Conservation (phyloP, 2,888 invertebrate species). For the Panzeria rudis region DNA sequence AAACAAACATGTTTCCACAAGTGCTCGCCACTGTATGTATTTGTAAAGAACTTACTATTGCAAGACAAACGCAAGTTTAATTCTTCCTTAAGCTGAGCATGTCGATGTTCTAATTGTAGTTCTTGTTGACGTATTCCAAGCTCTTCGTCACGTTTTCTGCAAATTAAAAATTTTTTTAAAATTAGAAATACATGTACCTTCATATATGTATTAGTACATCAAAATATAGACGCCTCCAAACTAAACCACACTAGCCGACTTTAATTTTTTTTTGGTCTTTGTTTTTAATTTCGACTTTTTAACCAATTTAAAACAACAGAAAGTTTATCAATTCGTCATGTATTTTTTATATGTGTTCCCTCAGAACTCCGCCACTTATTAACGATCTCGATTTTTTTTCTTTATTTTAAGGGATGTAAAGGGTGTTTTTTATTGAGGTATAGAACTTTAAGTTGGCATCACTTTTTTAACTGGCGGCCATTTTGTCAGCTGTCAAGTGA, state of each 20-base stretch:
- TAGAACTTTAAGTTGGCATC: too few relatives aligned
- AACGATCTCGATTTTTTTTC: too few relatives aligned
- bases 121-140: slow-evolving; percentile 91
- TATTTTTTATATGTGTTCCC: too few relatives aligned
- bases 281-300: too few relatives aligned
- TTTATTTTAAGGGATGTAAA: too few relatives aligned
- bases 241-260: background rate
- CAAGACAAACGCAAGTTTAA: slow-evolving; percentile 87
- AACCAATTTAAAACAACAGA: too few relatives aligned
- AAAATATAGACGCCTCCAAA: background rate
- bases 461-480: too few relatives aligned
- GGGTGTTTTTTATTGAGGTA: too few relatives aligned
- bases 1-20: too few relatives aligned
- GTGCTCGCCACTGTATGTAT: background rate
- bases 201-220: background rate
- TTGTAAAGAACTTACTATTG: slow-evolving; percentile 84
- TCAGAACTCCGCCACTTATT: too few relatives aligned
- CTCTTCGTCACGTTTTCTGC: slow-evolving; percentile 87
- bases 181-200: background rate
- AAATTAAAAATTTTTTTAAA: background rate
- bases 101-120: slow-evolving; percentile 92
- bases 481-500: too few relatives aligned
- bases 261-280: background rate
- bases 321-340: too few relatives aligned
- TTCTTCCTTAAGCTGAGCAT: slow-evolving; percentile 90